These are phyloP conservation scores for Bhutanitis thaidina DNA, from an alignment of 2,888 invertebrate species.

Conservation along the genomic window DNA sequence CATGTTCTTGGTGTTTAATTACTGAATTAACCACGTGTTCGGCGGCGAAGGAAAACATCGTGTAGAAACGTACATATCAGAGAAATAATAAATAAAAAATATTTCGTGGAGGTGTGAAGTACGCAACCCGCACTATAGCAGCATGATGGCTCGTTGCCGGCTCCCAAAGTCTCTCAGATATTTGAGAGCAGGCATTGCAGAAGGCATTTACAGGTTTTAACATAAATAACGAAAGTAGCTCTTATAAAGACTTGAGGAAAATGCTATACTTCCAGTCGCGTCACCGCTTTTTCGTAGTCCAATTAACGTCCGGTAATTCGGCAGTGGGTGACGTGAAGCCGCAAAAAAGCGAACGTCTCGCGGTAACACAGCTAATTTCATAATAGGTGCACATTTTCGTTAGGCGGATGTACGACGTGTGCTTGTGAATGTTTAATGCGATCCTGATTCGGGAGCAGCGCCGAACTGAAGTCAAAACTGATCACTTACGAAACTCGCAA, in stretches of 20 bases:
- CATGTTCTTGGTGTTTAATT: too few relatives aligned
- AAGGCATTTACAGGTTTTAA: too few relatives aligned
- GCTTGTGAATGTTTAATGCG: constrained; percentile 71
- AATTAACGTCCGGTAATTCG: constrained; percentile 78
- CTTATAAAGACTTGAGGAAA: neutral
- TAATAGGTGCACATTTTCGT: constrained; percentile 78
- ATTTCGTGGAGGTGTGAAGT: too few relatives aligned
- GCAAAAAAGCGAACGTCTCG: constrained; percentile 59
- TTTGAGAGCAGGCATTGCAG: too few relatives aligned
- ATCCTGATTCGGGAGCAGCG: constrained; percentile 51
- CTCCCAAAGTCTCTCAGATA: too few relatives aligned
- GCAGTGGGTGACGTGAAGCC: constrained; percentile 61
- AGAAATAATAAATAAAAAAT: too few relatives aligned
- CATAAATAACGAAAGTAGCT: neutral
- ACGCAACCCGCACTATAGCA: too few relatives aligned
- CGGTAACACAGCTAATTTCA: constrained; percentile 72
- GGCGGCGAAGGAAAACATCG: too few relatives aligned
- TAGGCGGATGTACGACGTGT: constrained; percentile 55
- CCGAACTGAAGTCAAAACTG: constrained; percentile 38
- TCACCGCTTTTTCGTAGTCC: constrained; percentile 72
- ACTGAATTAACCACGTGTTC: too few relatives aligned
- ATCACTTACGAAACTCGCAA: constrained; percentile 45
- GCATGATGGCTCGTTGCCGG: too few relatives aligned
- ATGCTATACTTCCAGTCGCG: neutral
- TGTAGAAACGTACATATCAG: too few relatives aligned